These are phyloP conservation scores for Pelmatolapia mariae DNA, from an alignment of 2,113 vertebrate genomes.

Conservation along the genomic window DNA sequence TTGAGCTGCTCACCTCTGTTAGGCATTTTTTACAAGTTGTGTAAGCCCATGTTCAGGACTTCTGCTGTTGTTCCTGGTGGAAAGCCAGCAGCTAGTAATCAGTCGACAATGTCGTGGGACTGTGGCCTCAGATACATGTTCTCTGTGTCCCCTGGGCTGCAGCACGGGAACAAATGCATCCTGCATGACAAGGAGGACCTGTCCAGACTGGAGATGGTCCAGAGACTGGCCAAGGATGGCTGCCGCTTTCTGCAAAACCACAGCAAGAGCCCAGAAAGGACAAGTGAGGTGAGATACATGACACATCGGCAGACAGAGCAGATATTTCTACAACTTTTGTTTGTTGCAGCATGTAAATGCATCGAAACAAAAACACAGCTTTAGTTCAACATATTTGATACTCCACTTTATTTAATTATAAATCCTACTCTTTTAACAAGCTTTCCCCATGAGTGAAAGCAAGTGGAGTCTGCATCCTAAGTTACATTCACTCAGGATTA, in stretches of 20 bases:
- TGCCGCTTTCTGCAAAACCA: slow-evolving; percentile 82
- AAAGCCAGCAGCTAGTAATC: neutral
- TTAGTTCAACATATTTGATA: neutral
- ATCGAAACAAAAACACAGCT: neutral
- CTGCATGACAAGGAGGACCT: slow-evolving; percentile 85
- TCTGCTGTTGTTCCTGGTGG: neutral
- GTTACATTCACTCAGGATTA: neutral
- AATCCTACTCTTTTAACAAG: neutral
- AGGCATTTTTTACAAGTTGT: neutral
- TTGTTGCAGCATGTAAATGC: neutral
- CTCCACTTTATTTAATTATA: neutral
- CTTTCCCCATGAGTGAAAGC: neutral
- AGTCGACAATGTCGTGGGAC: slow-evolving; percentile 87
- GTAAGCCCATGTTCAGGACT: neutral
- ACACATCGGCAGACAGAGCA: neutral
- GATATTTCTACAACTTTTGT: neutral
- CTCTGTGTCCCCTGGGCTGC: slow-evolving; percentile 83
- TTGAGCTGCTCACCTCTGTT: neutral
- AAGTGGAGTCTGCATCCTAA: neutral
- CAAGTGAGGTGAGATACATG: slow-evolving; percentile 77
- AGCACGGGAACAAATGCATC: slow-evolving; percentile 79
- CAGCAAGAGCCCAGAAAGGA: slow-evolving; percentile 74
- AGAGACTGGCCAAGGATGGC: slow-evolving; percentile 88
- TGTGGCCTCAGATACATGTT: slow-evolving; percentile 93
- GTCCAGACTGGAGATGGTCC: slow-evolving; percentile 86